Conservation (phyloP, 2,888 invertebrate species). For the Euspilapteryx auroguttella region DNA sequence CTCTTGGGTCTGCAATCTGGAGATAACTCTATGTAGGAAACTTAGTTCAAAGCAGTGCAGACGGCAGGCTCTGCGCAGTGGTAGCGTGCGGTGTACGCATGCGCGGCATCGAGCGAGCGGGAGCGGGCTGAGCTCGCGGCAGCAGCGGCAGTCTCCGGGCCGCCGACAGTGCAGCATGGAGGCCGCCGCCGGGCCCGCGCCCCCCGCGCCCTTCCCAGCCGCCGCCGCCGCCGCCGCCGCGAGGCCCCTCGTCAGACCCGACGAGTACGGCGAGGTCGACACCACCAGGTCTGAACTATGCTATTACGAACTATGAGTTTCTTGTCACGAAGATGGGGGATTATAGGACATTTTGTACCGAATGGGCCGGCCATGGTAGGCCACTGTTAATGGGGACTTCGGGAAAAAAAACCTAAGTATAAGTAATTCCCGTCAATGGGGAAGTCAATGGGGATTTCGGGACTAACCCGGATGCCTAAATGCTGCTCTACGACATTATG, state of each 20-base stretch:
- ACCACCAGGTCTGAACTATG: constrained; percentile 64
- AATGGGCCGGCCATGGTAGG: too few relatives aligned
- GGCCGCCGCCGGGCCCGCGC: constrained; percentile 14
- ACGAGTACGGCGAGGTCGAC: constrained; percentile 85
- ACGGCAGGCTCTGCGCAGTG: not conserved
- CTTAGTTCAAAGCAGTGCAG: too few relatives aligned
- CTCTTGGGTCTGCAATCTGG: too few relatives aligned
- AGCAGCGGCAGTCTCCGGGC: not conserved
- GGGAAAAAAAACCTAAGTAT: too few relatives aligned
- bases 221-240: constrained; percentile 14
- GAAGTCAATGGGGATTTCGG: too few relatives aligned
- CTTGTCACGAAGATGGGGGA: too few relatives aligned
- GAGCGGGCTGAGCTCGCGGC: not conserved
- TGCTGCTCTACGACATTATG: too few relatives aligned
- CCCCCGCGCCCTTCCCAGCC: constrained; percentile 13
- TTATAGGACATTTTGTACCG: too few relatives aligned
- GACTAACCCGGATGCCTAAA: too few relatives aligned
- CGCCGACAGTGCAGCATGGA: constrained; percentile 23
- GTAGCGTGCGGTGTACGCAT: not conserved
- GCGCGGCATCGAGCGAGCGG: not conserved
- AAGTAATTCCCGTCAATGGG: too few relatives aligned
- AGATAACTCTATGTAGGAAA: too few relatives aligned
- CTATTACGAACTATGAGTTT: not conserved
- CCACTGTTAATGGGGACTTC: too few relatives aligned
- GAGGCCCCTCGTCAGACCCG: constrained; percentile 80